Evolutionary conservation across 2,113 vertebrate species (phyloP).

Genomic region (Ceuthmochares aereus): DNA sequence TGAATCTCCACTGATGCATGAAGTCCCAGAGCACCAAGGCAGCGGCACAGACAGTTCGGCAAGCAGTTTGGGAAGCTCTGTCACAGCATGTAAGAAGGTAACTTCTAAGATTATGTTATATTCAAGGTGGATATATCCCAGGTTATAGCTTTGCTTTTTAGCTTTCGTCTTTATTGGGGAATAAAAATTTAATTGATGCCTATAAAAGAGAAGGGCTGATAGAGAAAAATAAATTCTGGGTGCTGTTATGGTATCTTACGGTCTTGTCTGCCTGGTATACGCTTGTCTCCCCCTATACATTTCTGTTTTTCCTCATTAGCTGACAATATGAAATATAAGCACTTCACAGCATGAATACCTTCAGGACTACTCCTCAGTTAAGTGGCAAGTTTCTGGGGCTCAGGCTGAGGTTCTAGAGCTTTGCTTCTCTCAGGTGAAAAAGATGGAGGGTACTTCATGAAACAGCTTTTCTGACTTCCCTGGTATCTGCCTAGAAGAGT

Average conservation of each 20-base stretch:
- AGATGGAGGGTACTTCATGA: not conserved
- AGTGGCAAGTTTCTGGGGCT: not conserved
- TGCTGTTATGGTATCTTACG: not conserved
- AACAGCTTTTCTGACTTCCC: not conserved
- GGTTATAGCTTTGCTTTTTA: not conserved
- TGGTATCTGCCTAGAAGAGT: not conserved
- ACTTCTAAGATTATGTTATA: not conserved
- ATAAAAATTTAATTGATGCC: not conserved
- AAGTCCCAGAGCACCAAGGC: constrained; percentile 75
- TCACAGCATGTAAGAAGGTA: constrained; percentile 96
- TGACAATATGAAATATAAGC: not conserved
- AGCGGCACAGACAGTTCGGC: constrained; percentile 73
- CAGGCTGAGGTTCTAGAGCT: not conserved
- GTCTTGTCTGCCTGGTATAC: not conserved
- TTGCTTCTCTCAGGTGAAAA: not conserved
- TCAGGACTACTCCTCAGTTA: not conserved
- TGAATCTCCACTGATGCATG: constrained; percentile 87
- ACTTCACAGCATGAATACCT: not conserved
- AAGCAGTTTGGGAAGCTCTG: constrained; percentile 80
- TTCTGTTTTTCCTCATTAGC: not conserved
- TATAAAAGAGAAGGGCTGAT: not conserved
- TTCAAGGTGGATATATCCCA: not conserved
- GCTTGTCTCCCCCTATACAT: not conserved
- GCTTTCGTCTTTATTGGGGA: not conserved
- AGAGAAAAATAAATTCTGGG: not conserved